Evolutionary conservation across 37 sponge, comb jelly and placozoan species (phyloP), one percentile per base, ranked within the genome.

Genomic region (Amphimedon queenslandica): DNA sequence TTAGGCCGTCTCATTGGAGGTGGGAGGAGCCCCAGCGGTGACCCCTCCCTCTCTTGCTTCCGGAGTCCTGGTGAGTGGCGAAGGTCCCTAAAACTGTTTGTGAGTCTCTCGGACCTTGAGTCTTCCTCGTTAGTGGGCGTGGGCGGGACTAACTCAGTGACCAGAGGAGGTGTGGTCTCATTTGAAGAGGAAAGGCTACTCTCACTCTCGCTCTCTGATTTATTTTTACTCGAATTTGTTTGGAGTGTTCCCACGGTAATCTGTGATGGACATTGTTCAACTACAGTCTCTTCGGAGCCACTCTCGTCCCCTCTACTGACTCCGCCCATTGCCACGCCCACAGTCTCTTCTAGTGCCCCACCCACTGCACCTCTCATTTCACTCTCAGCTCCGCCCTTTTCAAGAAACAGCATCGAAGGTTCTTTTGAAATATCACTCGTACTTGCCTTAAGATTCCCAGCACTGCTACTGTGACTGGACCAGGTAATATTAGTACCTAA

Each of bases 241-340:
- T 47, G 8, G 8, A 13, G 8, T 18, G 53, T 47, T 47, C 13
- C 53, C 53, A 47, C 53, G 13, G 53, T 47, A 18, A 13, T 47
- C 13, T 47, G 53, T 18, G 53, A 47, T 47, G 53, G 13, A 13
- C 13, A 18, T n/a, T 60, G 61, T 6, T 60, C 61, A 6, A 60
- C 61, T 60, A 60, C 28, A 60, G 61, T 60, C 21, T 60, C 27
- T 11, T 60, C 61, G 27, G 61, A 60, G 5, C 61, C 61, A 60
- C 61, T n/a, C 53, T 47, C 53, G n/a, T n/a, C n/a, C n/a, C n/a
- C n/a, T n/a, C n/a, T n/a, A n/a, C n/a, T n/a, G n/a, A n/a, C n/a
- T n/a, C n/a, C n/a, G n/a, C n/a, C n/a, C n/a, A n/a, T n/a, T n/a
- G n/a, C n/a, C n/a, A n/a, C n/a, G n/a, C n/a, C n/a, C 53, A 8